Evolutionary conservation across 2,113 vertebrate species (phyloP).

Genomic region (Dolichotis patagonum): DNA sequence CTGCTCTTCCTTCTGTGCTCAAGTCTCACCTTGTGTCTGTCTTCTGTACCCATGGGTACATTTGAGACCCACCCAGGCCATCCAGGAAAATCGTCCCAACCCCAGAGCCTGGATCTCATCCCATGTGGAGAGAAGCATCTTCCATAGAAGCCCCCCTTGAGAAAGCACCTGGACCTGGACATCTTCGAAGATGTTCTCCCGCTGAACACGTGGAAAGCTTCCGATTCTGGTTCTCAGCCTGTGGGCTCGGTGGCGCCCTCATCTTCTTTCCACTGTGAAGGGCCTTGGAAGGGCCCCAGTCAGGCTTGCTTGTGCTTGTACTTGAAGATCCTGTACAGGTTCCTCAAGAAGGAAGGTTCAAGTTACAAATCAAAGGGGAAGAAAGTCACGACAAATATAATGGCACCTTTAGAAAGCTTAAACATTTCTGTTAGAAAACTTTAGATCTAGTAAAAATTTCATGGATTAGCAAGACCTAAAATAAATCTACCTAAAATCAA

Average conservation of each 20-base stretch:
- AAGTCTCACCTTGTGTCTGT: rapidly evolving
- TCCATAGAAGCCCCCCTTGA: rapidly evolving
- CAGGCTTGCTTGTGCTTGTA: not conserved
- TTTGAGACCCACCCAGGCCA: not conserved
- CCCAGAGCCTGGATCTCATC: not conserved
- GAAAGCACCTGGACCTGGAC: not conserved
- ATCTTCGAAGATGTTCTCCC: not conserved
- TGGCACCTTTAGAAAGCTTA: not conserved
- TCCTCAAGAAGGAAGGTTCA: not conserved
- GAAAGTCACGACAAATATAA: not conserved
- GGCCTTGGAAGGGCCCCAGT: rapidly evolving
- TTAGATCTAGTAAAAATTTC: constrained; percentile 56
- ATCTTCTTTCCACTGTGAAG: no score
- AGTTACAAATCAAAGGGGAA: not conserved
- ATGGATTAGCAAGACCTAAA: not conserved
- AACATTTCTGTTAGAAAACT: constrained; percentile 46
- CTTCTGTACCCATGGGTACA: rapidly evolving
- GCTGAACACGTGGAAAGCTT: rapidly evolving
- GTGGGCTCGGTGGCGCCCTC: rapidly evolving
- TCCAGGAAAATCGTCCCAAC: no score
- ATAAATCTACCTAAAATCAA: constrained; percentile 53
- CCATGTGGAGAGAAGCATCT: no score
- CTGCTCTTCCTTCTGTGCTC: not conserved
- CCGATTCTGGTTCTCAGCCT: no score
- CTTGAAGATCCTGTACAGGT: not conserved